Base-by-base conservation (phyloP, 2,888 invertebrate species). In the Lapara coniferarum region DNA sequence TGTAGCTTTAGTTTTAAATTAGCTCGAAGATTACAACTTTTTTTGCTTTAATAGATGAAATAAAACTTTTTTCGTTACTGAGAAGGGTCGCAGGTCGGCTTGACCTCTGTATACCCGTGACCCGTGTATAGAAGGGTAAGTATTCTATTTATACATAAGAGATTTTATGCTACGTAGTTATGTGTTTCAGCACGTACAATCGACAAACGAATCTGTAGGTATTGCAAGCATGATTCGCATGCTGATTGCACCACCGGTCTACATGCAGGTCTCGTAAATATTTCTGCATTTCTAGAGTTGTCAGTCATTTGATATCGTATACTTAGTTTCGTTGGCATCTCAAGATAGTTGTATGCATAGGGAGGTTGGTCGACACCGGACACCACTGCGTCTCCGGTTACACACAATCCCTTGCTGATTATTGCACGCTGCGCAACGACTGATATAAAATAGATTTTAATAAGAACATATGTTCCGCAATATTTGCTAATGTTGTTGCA, bases 341-440 rank as follows among this genome's bases (percentile, higher is more conserved):
- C 77, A 74, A 77, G 74, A 79, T 73, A 81, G 79, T 78, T 80
- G 80, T 84, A 85, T 84, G 81, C 76, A 80, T 82, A 82, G 83
- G 81, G 81, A 83, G 84, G 85, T 85, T 85, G 86, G 85, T 84
- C 74, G 89, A 83, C 77, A 92, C 77, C 80, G 74, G 89, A 92
- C 81, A 91, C 89, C 81, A 69, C 53, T 71, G 58, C 74, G 77
- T 81, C 78, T 92, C 87, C 73, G 80, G 82, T 92, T 91, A 86
- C 92, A 90, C 87, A 84, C 90, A 89, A 87, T 87, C 81, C 80
- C 84, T 84, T 81, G 81, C 78, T 81, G 78, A 81, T 84, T 81
- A 84, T 83, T 82, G 83, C 84, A 80, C 73, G 78, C 77, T 78
- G 77, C 80, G 76, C 77, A 81, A 82, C 81, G 84, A 78, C 77